A percentile compares a stretch with the other conserved stretches of the same genome.
Conservation (phyloP, 2,888 invertebrate species). For the Drymonia ruficornis region DNA sequence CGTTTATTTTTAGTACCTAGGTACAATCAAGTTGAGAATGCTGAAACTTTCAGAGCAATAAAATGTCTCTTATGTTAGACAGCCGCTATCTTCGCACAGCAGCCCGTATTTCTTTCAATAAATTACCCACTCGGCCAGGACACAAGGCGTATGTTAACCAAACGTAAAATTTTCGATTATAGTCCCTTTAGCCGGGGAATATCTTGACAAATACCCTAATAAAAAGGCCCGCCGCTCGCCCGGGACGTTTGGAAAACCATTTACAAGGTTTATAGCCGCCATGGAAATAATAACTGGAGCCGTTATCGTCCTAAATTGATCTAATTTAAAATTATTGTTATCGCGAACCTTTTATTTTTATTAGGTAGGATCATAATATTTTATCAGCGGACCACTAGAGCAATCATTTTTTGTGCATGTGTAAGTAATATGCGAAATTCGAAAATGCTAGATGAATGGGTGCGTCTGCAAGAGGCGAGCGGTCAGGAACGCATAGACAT, state of each 20-base stretch:
- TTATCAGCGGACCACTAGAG: conserved; percentile 53
- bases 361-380: conserved; percentile 71
- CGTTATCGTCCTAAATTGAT: conserved; percentile 82
- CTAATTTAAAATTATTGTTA: conserved; percentile 83
- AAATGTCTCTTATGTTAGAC: conserved; percentile 11
- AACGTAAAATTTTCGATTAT: conserved; percentile 79
- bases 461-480: no score
- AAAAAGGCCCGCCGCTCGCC: conserved; percentile 77
- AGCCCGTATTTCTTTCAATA: conserved; percentile 41
- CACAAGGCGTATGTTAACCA: conserved; percentile 71
- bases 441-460: no score
- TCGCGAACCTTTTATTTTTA: conserved; percentile 79
- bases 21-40: no score
- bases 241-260: conserved; percentile 82
- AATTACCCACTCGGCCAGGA: conserved; percentile 48
- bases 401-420: conserved; percentile 53
- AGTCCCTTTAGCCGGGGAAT: conserved; percentile 72
- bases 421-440: conserved; percentile 29
- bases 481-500: no score
- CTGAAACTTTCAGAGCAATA: background rate
- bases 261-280: conserved; percentile 82
- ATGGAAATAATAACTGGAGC: conserved; percentile 83
- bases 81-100: conserved; percentile 22
- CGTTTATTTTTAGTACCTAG: no score
- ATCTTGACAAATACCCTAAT: conserved; percentile 83